Base-by-base conservation (phyloP, 2,797 vertebrate genomes). In the Notoglanidium macrostoma region DNA sequence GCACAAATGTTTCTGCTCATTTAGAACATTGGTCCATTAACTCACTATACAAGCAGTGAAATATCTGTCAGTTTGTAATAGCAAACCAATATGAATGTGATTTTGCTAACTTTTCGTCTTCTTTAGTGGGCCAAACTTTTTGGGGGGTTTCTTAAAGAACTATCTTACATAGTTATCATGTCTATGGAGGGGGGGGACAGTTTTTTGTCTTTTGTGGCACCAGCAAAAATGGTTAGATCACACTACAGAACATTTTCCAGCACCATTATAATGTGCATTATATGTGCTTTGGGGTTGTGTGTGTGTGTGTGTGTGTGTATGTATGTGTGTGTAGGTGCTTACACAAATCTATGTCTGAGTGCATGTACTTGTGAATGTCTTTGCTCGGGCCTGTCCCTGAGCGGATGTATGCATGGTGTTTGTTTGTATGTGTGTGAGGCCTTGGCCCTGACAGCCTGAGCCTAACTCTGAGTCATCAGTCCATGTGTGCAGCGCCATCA, bases 381-480 rank as follows among this genome's bases (percentile, higher is more conserved):
- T 83, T 72, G 12, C 87, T 79, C 84, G 35, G 65, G 82, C 63
- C 44, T 74, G 59, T 86, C 40, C 73, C 72, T 72, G 76, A 74
- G n/a, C 49, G 73, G 65, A 79, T 88, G 86, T 89, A 86, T 85
- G 87, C 67, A 35, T 80, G 57, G 55, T 88, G 76, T 78, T 78
- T 70, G 15, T 70, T 55, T 68, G 82, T 55, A 21, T 83, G 68
- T 87, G 84, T 86, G 81, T 87, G 86, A 86, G 70, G 87, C 80
- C 87, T n/a, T 85, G 68, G 85, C 83, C 65, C 84, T 51, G 63
- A 73, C 82, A 86, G 61, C 59, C 77, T 65, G 19, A 86, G 44
- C 88, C 83, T 90, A 80, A 26, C 32, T 61, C 74, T 88, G 88
- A 89, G 87, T 91, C 88, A 91, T 91, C 87, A 86, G 88, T 86